These are phyloP conservation scores for Dynastes tityus DNA, from an alignment of 2,888 invertebrate species.

Conservation along the genomic window DNA sequence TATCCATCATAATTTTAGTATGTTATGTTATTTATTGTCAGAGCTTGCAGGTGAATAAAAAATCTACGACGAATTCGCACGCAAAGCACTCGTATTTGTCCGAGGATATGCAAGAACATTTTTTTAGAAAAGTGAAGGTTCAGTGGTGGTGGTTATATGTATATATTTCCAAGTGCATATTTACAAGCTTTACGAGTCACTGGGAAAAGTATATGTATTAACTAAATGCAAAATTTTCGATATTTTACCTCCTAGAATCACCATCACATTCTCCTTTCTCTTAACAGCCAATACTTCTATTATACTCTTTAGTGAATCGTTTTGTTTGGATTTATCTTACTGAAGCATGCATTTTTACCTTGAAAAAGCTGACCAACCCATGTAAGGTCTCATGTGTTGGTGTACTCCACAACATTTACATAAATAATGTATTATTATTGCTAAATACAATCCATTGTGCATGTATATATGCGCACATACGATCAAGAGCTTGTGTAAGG, in stretches of 20 bases:
- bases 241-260: no score
- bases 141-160: neutral
- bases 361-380: slow-evolving; percentile 31
- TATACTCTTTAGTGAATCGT: neutral
- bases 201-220: no score
- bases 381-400: slow-evolving; percentile 22
- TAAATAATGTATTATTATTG: slow-evolving; percentile 13
- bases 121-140: slow-evolving; percentile 4
- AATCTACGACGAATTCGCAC: neutral
- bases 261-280: no score
- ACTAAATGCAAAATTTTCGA: no score
- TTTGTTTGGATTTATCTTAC: neutral
- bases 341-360: slow-evolving; percentile 25
- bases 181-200: neutral
- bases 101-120: no score
- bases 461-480: no score
- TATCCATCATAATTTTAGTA: slow-evolving; percentile 35
- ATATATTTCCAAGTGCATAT: neutral
- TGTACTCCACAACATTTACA: slow-evolving; percentile 20
- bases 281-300: no score
- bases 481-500: neutral
- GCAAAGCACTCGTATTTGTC: neutral
- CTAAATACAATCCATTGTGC: neutral
- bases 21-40: slow-evolving; percentile 18
- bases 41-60: slow-evolving; percentile 23